Evolutionary conservation across 2,888 invertebrate genomes (phyloP), one percentile per base, ranked within the genome.

Genomic region (Campoletis raptor): DNA sequence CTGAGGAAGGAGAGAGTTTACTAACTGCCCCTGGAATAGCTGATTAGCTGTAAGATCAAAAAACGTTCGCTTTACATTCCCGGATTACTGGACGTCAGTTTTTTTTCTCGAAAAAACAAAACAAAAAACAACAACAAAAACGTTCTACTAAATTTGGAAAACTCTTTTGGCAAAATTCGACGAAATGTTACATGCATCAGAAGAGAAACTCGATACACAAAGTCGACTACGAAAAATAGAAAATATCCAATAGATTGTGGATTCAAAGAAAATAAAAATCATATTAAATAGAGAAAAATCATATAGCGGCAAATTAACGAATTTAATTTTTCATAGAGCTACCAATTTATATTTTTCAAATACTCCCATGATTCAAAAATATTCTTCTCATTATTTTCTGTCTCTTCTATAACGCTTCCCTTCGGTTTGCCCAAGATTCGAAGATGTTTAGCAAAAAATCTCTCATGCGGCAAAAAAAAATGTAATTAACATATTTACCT

Each of bases 41-140:
- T 76, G 76, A 76, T 76, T 76, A 76, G 76, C 76, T 76, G 76
- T 42, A 76, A 76, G 61, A 64, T 76, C 30, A 76, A 64, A 76
- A 70, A 76, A 64, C 24, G 8, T 45, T 76, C 45, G 30, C 61
- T 76, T 76, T 73, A 73, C 37, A 54, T 8, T 54, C 36, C 52
- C 73, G 70, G 12, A n/a, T 57, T 57, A 24, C 57, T 5, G 24
- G 57, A 15, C 24, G 30, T 30, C 30, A 48, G 48, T 18, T 18
- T 2, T 48, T 48, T 48, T 12, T n/a, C 18, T 48, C 48, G n/a
- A 48, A 30, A 30, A 30, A 30, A 30, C 30, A 30, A 30, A 30
- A 30, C n/a, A 30, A 30, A 30, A 30, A 30, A 30, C 30, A 30
- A 30, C 3, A 30, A 67, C 1, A 69, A 69, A 69, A 69, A 24